A percentile compares a stretch with the other conserved stretches of the same genome.
Conservation (phyloP, 2,888 invertebrate genomes). For the Tenthredo scrophulariae region DNA sequence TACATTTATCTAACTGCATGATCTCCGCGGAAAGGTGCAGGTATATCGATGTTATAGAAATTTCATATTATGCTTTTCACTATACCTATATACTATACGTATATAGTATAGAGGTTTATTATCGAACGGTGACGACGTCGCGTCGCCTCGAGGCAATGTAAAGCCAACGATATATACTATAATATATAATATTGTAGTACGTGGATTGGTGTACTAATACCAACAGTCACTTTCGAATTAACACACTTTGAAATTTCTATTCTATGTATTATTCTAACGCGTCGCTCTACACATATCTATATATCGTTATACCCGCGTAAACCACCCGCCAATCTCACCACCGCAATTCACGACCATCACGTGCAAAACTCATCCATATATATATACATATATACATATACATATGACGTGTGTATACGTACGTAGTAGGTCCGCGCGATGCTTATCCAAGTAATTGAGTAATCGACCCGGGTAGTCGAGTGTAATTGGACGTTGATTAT, state of each 20-base stretch:
- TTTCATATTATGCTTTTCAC: too few relatives aligned
- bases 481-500: constrained; percentile 52
- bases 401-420: neutral
- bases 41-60: too few relatives aligned
- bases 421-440: constrained; percentile 24
- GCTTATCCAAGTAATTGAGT: constrained; percentile 52
- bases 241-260: constrained; percentile 72
- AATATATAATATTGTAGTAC: neutral
- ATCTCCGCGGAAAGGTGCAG: too few relatives aligned
- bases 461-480: constrained; percentile 52
- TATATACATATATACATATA: too few relatives aligned
- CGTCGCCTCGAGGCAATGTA: neutral
- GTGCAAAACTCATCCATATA: constrained; percentile 19
- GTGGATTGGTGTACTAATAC: neutral
- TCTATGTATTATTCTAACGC: constrained; percentile 1
- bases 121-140: neutral
- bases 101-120: constrained; percentile 22
- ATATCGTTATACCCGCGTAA: neutral
- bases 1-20: too few relatives aligned
- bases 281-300: neutral
- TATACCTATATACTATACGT: neutral
- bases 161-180: neutral
- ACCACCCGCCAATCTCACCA: neutral
- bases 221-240: constrained; percentile 62
- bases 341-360: constrained; percentile 6